Conservation (phyloP, 2,113 vertebrate species). For the Podarcis cretensis region DNA sequence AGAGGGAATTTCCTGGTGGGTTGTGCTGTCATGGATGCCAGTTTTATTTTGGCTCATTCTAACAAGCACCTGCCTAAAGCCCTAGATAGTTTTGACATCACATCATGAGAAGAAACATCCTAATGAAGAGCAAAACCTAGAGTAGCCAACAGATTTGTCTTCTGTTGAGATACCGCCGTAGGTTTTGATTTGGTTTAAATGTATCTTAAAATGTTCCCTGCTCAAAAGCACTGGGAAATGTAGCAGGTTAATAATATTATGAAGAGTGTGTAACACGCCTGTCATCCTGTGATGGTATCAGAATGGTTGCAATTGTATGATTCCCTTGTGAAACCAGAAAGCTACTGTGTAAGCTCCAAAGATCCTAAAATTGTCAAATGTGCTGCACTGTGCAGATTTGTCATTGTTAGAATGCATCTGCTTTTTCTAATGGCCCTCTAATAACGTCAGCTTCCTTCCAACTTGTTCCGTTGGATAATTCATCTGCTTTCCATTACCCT, state of each 20-base stretch:
- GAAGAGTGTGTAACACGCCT: background rate
- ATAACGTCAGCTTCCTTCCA: background rate
- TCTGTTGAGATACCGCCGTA: conserved; percentile 25
- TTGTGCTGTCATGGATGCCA: background rate
- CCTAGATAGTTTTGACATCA: background rate
- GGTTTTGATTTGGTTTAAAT: background rate
- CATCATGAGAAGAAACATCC: background rate
- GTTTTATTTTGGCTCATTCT: background rate
- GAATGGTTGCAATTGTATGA: conserved; percentile 6
- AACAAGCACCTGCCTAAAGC: background rate
- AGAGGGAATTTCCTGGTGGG: background rate
- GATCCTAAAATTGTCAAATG: conserved; percentile 12
- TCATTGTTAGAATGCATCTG: conserved; percentile 1
- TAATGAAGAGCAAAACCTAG: background rate
- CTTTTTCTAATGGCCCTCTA: background rate
- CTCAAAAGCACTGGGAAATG: background rate
- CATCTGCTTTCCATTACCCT: background rate
- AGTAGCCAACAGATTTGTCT: conserved; percentile 13
- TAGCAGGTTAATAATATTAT: background rate
- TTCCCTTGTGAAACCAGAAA: conserved; percentile 17
- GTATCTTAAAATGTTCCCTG: background rate
- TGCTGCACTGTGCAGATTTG: background rate
- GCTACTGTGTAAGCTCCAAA: conserved; percentile 1
- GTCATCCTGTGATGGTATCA: background rate
- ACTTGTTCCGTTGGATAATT: background rate